These are phyloP conservation scores for Drosophila kepulauana DNA, from an alignment of 1,140 invertebrate genomes.

Conservation along the genomic window DNA sequence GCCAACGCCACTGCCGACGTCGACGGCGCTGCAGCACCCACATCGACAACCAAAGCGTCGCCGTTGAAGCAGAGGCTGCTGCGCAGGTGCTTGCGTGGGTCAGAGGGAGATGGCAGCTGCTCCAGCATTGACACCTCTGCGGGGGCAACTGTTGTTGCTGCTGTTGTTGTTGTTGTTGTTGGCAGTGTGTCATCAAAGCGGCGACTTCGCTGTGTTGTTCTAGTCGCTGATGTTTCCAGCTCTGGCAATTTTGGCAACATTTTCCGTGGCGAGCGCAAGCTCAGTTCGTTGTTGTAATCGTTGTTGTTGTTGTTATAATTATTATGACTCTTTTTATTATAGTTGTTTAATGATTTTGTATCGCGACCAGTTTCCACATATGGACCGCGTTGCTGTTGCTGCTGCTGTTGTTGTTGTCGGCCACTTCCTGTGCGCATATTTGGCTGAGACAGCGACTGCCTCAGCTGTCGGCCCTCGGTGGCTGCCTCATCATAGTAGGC, in stretches of 20 bases:
- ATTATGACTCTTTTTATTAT: constrained; percentile 64
- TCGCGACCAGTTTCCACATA: constrained; percentile 75
- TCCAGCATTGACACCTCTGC: constrained; percentile 26
- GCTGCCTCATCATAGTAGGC: constrained; percentile 63
- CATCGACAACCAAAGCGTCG: constrained; percentile 72
- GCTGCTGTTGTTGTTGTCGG: constrained; percentile 46
- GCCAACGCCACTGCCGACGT: constrained; percentile 77
- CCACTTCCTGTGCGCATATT: constrained; percentile 80
- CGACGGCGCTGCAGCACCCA: constrained; percentile 65
- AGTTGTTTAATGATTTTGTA: constrained; percentile 75
- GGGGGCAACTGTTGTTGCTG: constrained; percentile 44
- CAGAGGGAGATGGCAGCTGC: constrained; percentile 36
- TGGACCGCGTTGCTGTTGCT: constrained; percentile 45
- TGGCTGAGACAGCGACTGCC: constrained; percentile 45
- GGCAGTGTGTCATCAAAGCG: constrained; percentile 51
- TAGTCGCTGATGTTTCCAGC: constrained; percentile 47
- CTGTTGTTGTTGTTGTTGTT: not conserved
- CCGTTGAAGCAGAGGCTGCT: constrained; percentile 82
- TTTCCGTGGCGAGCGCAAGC: constrained; percentile 45
- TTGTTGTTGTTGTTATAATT: constrained; percentile 54
- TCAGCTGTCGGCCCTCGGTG: constrained; percentile 29
- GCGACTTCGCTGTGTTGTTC: constrained; percentile 36
- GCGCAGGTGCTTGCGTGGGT: constrained; percentile 79
- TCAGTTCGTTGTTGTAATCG: constrained; percentile 5
- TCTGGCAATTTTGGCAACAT: constrained; percentile 74